Base-by-base conservation (phyloP, 2,113 vertebrate species). In the Plecotus auritus region DNA sequence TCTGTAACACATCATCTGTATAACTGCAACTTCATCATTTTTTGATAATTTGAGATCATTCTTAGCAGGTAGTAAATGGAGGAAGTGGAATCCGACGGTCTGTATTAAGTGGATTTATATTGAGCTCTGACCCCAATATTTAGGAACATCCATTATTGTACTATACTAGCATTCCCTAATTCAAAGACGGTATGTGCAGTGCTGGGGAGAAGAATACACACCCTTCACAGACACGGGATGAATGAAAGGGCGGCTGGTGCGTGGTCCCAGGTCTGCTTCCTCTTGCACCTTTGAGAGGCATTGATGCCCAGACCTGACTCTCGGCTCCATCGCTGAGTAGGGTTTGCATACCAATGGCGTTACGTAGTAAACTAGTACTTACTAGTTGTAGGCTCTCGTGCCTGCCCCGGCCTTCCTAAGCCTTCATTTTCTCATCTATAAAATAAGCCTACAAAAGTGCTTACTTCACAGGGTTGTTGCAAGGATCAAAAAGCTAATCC, bases 401-500 rank as follows among this genome's bases (percentile, higher is more conserved):
- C 64, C 51, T 72, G 42, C 69, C 51, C 66, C 40, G 14, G 83
- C 30, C 73, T 85, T 73, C 66, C 88, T 91, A 59, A 82, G 92
- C 76, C 67, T 11, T 14, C 17, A 40, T 85, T 67, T 80, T 80
- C 91, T 74, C 87, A 73, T 67, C 76, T 32, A 37, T 73, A 49
- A 42, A 91, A 64, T 73, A 66, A 66, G 77, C n/a, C 86, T 30
- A 45, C 8, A 35, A 72, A 4, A 51, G 66, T 3, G 32, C 64
- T 88, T 64, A 72, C 80, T 91, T 73, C 90, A 76, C 18, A 61
- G 28, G 22, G 66, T 12, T 54, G 42, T 40, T 26, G 30, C 22
- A 74, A 81, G 80, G 86, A 94, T 91, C 90, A 35, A 40, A 56
- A 91, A 61, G 23, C 91, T 18, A 88, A 77, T 49, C 47, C 76